These are phyloP conservation scores for Anthophora plumipes DNA, from an alignment of 2,888 invertebrate species.

Conservation along the genomic window DNA sequence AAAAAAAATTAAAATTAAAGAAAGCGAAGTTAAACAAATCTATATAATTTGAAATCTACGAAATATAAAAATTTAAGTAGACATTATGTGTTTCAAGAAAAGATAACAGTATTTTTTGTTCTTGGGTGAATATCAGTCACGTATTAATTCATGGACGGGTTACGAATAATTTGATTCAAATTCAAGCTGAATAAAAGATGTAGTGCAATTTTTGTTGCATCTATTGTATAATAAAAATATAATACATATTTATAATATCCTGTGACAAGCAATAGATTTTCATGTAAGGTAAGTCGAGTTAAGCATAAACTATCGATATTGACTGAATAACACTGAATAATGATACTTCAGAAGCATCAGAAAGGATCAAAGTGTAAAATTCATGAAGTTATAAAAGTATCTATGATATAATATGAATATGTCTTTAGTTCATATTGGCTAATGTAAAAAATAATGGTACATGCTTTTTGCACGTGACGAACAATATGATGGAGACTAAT, in stretches of 20 bases:
- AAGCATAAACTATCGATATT: background rate
- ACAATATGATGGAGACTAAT: background rate
- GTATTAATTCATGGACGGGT: slow-evolving; percentile 8
- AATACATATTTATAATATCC: background rate
- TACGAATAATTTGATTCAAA: slow-evolving; percentile 57
- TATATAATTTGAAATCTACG: background rate
- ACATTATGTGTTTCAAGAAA: background rate
- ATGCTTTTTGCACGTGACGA: slow-evolving; percentile 25
- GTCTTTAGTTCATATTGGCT: background rate
- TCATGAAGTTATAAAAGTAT: background rate
- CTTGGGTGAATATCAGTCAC: background rate
- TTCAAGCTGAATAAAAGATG: slow-evolving; percentile 7
- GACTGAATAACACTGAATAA: background rate
- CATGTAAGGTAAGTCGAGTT: slow-evolving; percentile 3
- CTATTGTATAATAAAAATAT: slow-evolving; percentile 22
- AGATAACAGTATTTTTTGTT: background rate
- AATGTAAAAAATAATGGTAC: background rate
- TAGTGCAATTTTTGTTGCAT: background rate
- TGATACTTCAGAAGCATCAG: background rate
- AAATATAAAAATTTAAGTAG: background rate
- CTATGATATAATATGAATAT: background rate
- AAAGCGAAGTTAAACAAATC: background rate
- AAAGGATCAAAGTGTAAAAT: background rate
- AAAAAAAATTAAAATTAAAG: background rate
- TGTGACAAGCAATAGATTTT: background rate